phyloP scores from a whole-genome alignment of 2,888 invertebrate species.

The Tetragonisca angustula region DNA sequence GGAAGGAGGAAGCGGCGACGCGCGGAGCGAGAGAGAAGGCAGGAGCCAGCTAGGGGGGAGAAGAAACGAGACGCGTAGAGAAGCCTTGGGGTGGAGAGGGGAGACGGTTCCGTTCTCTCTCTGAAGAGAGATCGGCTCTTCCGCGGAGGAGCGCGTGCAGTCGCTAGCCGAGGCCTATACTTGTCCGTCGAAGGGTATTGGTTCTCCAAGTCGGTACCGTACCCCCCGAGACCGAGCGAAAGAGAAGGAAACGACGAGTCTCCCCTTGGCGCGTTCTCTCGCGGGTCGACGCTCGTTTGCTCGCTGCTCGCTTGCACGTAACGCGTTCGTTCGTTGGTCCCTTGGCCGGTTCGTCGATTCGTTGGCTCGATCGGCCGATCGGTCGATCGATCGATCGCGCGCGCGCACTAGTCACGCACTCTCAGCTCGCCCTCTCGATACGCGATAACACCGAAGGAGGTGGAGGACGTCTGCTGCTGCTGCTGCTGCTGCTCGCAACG shows the following conservation, averaged over 20 bases:
- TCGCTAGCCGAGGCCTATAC: conserved; percentile 82
- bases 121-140: conserved; percentile 78
- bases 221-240: conserved; percentile 60
- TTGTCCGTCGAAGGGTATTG: conserved; percentile 81
- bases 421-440: conserved; percentile 23
- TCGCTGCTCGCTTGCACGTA: conserved; percentile 44
- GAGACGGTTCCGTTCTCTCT: conserved; percentile 70
- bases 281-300: conserved; percentile 54
- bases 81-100: conserved; percentile 58
- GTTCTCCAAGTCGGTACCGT: conserved; percentile 68
- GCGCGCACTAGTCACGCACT: conserved; percentile 25
- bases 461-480: too few species aligned
- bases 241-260: conserved; percentile 56
- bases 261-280: conserved; percentile 60
- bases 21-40: conserved; percentile 11
- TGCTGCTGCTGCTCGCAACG: too few species aligned
- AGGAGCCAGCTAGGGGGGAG: conserved; percentile 67
- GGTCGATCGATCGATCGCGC: conserved; percentile 38
- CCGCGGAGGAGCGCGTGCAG: conserved; percentile 80
- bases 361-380: conserved; percentile 35
- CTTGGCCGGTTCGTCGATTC: conserved; percentile 27
- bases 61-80: conserved; percentile 36
- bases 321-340: conserved; percentile 24
- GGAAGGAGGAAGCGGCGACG: conserved; percentile 68
- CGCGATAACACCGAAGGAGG: conserved; percentile 7